These are phyloP conservation scores for Petrophora chlorosata DNA, from an alignment of 2,888 invertebrate genomes.

Conservation along the genomic window DNA sequence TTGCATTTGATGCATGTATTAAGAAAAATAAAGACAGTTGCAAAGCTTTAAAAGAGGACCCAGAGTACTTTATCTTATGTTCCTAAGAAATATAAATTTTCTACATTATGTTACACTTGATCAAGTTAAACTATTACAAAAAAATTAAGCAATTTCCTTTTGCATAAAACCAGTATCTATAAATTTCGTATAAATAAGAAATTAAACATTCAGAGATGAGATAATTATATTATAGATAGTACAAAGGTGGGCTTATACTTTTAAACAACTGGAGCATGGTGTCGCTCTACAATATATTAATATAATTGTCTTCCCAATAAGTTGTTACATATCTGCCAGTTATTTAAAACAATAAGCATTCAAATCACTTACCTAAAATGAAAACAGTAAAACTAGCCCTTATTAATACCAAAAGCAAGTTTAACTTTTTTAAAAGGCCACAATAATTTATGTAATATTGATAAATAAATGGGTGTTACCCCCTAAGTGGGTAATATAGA, in stretches of 20 bases:
- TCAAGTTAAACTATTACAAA: conserved; percentile 60
- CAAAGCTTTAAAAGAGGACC: conserved; percentile 67
- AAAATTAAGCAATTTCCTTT: conserved; percentile 55
- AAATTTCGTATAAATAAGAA: conserved; percentile 53
- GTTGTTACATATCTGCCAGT: conserved; percentile 30
- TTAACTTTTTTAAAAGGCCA: conserved; percentile 77
- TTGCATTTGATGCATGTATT: conserved; percentile 55
- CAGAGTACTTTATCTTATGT: conserved; percentile 79
- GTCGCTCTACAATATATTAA: not conserved
- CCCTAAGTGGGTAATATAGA: conserved; percentile 63
- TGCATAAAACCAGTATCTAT: conserved; percentile 51
- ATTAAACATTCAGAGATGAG: conserved; percentile 51
- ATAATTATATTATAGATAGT: conserved; percentile 43
- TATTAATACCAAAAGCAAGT: conserved; percentile 77
- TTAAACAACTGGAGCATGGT: conserved; percentile 48
- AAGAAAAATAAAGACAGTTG: conserved; percentile 56
- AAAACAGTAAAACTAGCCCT: conserved; percentile 65
- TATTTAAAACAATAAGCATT: conserved; percentile 56
- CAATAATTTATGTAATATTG: conserved; percentile 79
- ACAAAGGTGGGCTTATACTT: conserved; percentile 43
- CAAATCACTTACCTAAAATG: conserved; percentile 60
- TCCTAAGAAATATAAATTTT: conserved; percentile 76
- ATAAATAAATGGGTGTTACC: conserved; percentile 74
- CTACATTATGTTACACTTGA: conserved; percentile 80
- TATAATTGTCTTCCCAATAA: conserved; percentile 6